Conservation (phyloP, 2,888 invertebrate genomes). For the Dioctria linearis region DNA sequence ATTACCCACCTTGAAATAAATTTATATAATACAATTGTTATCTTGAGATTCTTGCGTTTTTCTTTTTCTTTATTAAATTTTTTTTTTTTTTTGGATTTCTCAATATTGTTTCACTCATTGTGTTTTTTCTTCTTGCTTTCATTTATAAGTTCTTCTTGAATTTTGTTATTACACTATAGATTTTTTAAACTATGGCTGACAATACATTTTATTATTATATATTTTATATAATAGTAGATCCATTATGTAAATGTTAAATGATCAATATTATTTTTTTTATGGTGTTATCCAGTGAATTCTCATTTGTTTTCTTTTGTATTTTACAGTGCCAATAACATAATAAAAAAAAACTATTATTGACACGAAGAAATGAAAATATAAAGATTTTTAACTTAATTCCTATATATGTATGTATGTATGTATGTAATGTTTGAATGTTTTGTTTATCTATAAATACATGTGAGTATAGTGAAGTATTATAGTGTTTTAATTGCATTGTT, state of each 20-base stretch:
- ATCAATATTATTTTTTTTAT: slow-evolving; percentile 51
- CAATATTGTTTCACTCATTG: slow-evolving; percentile 27
- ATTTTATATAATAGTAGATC: slow-evolving; percentile 48
- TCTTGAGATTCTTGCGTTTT: slow-evolving; percentile 25
- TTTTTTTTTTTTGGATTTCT: slow-evolving; percentile 6
- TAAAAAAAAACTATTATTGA: slow-evolving; percentile 35
- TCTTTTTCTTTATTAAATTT: slow-evolving; percentile 16
- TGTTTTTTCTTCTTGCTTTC: slow-evolving; percentile 10
- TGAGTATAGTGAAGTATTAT: slow-evolving; percentile 26
- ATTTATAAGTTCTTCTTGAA: slow-evolving; percentile 27
- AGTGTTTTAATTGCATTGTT: slow-evolving; percentile 28
- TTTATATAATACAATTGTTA: slow-evolving; percentile 34
- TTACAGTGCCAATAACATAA: slow-evolving; percentile 46
- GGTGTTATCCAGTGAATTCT: slow-evolving; percentile 56
- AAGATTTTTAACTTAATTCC: slow-evolving; percentile 21
- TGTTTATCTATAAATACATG: background rate
- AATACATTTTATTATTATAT: slow-evolving; percentile 52
- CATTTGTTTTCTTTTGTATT: slow-evolving; percentile 30
- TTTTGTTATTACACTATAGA: slow-evolving; percentile 32
- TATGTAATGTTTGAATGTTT: slow-evolving; percentile 25
- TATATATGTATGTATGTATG: slow-evolving; percentile 31
- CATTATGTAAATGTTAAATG: slow-evolving; percentile 51
- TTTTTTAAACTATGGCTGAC: slow-evolving; percentile 45
- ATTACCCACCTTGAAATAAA: slow-evolving; percentile 35
- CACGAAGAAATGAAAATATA: slow-evolving; percentile 38